Evolutionary conservation across 2,113 vertebrate species (phyloP).

Genomic region (Mandrillus leucophaeus): DNA sequence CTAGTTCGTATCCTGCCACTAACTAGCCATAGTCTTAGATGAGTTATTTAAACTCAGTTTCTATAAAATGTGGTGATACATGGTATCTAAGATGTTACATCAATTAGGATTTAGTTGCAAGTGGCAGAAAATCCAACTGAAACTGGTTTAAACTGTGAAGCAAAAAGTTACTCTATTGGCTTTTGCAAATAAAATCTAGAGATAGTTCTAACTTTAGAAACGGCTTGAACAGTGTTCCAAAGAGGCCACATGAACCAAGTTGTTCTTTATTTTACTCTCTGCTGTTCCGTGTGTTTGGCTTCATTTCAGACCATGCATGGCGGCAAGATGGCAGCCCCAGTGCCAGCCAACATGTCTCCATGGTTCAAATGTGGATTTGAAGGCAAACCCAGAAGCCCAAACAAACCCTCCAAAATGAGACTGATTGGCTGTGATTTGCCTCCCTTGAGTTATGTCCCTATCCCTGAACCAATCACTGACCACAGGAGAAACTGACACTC

Average conservation of each 20-base stretch:
- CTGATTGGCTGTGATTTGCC: not conserved
- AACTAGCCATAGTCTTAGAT: not conserved
- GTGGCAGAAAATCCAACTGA: not conserved
- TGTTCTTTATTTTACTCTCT: not conserved
- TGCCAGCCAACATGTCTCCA: not conserved
- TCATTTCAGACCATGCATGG: not conserved
- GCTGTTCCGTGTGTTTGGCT: not conserved
- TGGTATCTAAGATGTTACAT: not conserved
- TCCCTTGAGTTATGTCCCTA: not conserved
- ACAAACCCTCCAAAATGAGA: not conserved
- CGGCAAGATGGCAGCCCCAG: not conserved
- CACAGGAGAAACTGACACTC: not conserved
- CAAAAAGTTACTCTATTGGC: not conserved
- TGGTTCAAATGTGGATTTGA: not conserved
- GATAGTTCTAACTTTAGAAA: not conserved
- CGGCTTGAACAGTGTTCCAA: not conserved
- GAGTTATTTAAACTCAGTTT: not conserved
- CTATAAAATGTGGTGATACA: not conserved
- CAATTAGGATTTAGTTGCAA: slow-evolving; percentile 12
- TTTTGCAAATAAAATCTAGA: not conserved
- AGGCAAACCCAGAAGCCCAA: not conserved
- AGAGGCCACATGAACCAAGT: not conserved
- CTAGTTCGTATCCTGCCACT: not conserved
- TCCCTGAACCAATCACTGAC: not conserved
- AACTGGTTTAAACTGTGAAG: not conserved